Evolutionary conservation across 2,113 vertebrate species (phyloP), one percentile per base, ranked within the genome.

Genomic region (Pan paniscus): DNA sequence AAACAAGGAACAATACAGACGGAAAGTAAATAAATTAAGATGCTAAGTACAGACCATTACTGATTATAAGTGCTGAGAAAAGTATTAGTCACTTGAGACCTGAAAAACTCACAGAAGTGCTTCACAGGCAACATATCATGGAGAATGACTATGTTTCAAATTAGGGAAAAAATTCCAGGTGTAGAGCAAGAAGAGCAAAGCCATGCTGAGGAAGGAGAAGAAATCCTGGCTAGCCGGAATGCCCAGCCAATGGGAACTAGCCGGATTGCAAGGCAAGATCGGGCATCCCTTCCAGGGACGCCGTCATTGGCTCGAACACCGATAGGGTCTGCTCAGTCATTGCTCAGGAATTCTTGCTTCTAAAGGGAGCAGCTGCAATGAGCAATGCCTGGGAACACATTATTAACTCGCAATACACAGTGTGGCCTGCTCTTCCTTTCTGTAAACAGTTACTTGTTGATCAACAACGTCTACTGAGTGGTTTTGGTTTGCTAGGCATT

Each of bases 341-440:
- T 72, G 61, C 75, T 90, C 61, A 78, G 52, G 80, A 86, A 83
- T 96, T 93, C 61, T 93, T 95, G 67, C 70, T 94, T 88, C 94
- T 95, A 50, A 32, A 76, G 84, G 43, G 43, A 79, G 59, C 76
- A 87, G 18, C 38, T 89, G n/a, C 2, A 8, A 13, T 93, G n/a
- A 81, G 32, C 73, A 89, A 55, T 86, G 61, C 50, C 61, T 50
- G 50, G 55, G 79, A 57, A 64, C 32, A 70, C 17, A 61, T 73
- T 61, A 76, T 46, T 70, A 96, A 83, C 52, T 79, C 0, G 8
- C 40, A 32, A 67, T 59, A 68, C 30, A 17, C 57, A 87, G 13
- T 50, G 43, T 46, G 50, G 35, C 48, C 43, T 83, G 73, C 22
- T 35, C 17, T 95, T 87, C 86, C 48, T 90, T 70, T 80, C 87